phyloP scores from a whole-genome alignment of 2,113 vertebrate genomes.

The Eonycteris spelaea region DNA sequence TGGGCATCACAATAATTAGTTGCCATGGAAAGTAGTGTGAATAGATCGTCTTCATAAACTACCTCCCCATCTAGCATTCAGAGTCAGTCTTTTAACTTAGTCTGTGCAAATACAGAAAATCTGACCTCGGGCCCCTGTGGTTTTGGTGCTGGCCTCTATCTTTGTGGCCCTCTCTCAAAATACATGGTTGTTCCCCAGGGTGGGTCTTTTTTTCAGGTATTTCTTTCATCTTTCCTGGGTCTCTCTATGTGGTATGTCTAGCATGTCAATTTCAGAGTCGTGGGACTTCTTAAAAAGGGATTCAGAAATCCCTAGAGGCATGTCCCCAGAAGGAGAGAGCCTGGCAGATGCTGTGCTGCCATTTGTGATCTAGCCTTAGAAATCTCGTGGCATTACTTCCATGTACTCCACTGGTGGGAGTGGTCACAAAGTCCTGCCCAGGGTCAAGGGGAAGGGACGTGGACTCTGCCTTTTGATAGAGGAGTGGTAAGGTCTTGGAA shows the following conservation, averaged over 20 bases:
- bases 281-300: background rate
- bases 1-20: background rate
- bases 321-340: background rate
- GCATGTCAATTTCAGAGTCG: background rate
- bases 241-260: background rate
- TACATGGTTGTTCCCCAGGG: background rate
- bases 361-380: background rate
- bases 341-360: background rate
- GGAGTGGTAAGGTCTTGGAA: background rate
- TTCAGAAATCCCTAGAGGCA: background rate
- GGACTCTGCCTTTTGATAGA: background rate
- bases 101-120: background rate
- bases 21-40: background rate
- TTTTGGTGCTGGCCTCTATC: background rate
- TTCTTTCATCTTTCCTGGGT: background rate
- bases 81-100: background rate
- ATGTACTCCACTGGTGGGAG: fast-evolving
- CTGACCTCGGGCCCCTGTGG: background rate
- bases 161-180: background rate
- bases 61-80: background rate
- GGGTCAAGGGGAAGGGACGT: fast-evolving
- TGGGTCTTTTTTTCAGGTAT: background rate
- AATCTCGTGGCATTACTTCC: background rate
- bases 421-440: background rate
- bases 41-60: background rate